phyloP scores from a whole-genome alignment of 2,797 vertebrate genomes.

The Phataginus tricuspis region DNA sequence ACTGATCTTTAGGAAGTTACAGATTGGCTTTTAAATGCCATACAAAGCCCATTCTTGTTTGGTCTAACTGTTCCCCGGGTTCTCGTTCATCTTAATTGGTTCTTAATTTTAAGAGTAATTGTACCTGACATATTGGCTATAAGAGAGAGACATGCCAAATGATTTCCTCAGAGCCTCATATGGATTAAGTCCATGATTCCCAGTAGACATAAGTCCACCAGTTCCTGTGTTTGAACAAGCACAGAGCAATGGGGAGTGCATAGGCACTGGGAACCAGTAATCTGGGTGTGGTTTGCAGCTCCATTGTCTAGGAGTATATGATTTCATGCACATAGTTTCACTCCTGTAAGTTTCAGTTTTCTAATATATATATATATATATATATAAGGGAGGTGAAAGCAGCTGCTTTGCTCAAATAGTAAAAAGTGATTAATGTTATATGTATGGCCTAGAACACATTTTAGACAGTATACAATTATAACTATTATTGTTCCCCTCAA shows the following conservation, averaged over 20 bases:
- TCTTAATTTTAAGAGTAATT: neutral
- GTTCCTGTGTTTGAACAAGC: neutral
- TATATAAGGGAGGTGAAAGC: neutral
- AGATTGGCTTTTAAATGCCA: neutral
- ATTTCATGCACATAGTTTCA: neutral
- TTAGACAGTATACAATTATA: neutral
- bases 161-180: neutral
- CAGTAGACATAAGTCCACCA: neutral
- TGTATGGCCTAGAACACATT: neutral
- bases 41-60: neutral
- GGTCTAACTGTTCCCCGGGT: neutral
- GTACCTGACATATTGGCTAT: neutral
- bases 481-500: neutral
- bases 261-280: fast-evolving
- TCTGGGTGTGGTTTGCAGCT: neutral
- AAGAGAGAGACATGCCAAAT: neutral
- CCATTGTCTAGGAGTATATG: fast-evolving
- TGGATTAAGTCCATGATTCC: neutral
- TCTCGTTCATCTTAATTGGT: neutral
- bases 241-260: neutral
- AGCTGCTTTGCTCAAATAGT: neutral
- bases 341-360: neutral
- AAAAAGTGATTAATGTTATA: neutral
- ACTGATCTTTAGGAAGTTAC: neutral
- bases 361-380: neutral